These are phyloP conservation scores for Eretmocerus hayati DNA, from an alignment of 2,888 invertebrate genomes.

Conservation along the genomic window DNA sequence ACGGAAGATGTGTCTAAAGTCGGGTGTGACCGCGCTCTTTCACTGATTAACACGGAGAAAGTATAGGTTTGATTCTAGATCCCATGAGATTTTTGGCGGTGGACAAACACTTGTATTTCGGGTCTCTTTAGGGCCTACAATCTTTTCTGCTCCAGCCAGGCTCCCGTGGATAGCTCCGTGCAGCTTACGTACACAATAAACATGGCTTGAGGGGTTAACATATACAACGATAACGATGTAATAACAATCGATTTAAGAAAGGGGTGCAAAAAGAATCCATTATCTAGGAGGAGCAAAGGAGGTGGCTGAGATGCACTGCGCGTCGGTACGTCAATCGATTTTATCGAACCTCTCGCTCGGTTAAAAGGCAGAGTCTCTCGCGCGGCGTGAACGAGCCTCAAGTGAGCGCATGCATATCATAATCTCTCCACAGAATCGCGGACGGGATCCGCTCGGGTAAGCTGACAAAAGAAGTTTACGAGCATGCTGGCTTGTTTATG, in stretches of 20 bases:
- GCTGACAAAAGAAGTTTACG: constrained; percentile 23
- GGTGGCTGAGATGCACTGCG: neutral
- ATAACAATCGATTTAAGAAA: constrained; percentile 34
- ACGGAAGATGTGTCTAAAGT: no score
- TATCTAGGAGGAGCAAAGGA: constrained; percentile 15
- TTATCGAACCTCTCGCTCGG: constrained; percentile 15
- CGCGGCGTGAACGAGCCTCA: no score
- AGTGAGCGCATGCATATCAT: no score
- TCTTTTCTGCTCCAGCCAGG: no score
- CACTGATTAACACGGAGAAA: no score
- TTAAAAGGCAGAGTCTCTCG: neutral
- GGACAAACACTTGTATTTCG: no score
- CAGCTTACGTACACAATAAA: no score
- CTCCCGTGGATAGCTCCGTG: constrained; percentile 8
- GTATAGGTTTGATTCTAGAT: no score
- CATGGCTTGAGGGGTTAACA: neutral
- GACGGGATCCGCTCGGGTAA: no score
- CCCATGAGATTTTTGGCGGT: no score
- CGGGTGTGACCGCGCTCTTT: no score
- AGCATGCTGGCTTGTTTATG: constrained; percentile 19
- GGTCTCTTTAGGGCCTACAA: neutral
- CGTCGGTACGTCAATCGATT: constrained; percentile 13
- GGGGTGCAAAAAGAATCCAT: constrained; percentile 12
- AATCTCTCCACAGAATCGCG: no score
- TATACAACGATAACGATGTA: constrained; percentile 34